Conservation (phyloP, 2,888 invertebrate species). For the Glaucopsyche alexis region DNA sequence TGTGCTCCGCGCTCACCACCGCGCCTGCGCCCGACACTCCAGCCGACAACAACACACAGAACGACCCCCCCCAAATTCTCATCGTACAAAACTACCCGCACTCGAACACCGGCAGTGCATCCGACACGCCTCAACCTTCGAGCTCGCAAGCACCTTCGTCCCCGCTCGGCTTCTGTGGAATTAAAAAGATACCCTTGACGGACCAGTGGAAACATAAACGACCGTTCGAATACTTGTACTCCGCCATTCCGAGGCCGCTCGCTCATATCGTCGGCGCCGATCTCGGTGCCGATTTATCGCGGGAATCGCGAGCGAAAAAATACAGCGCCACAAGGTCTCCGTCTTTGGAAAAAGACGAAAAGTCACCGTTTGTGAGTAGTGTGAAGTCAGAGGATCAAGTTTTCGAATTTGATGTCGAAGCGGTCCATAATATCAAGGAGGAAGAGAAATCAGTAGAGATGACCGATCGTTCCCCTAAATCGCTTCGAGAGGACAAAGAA, state of each 20-base stretch:
- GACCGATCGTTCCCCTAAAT: slow-evolving; percentile 43
- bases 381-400: slow-evolving; percentile 59
- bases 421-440: slow-evolving; percentile 52
- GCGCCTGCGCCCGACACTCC: slow-evolving; percentile 45
- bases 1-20: slow-evolving; percentile 42
- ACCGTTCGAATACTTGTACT: slow-evolving; percentile 64
- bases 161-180: slow-evolving; percentile 49
- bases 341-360: slow-evolving; percentile 76
- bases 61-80: slow-evolving; percentile 42
- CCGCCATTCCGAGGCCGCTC: slow-evolving; percentile 63
- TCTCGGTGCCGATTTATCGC: slow-evolving; percentile 57
- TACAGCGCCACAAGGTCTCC: slow-evolving; percentile 73
- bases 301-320: slow-evolving; percentile 62
- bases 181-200: slow-evolving; percentile 64
- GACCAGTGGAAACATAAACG: slow-evolving; percentile 73
- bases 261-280: slow-evolving; percentile 61
- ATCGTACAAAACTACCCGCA: slow-evolving; percentile 44
- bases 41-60: slow-evolving; percentile 43
- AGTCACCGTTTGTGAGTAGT: slow-evolving; percentile 62
- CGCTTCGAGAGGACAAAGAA: slow-evolving; percentile 48
- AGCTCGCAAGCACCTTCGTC: slow-evolving; percentile 42
- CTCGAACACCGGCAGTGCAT: slow-evolving; percentile 39
- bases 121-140: slow-evolving; percentile 44
- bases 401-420: slow-evolving; percentile 65
- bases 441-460: slow-evolving; percentile 46